Evolutionary conservation across 2,113 vertebrate species (phyloP).

Genomic region (Notiomystis cincta): DNA sequence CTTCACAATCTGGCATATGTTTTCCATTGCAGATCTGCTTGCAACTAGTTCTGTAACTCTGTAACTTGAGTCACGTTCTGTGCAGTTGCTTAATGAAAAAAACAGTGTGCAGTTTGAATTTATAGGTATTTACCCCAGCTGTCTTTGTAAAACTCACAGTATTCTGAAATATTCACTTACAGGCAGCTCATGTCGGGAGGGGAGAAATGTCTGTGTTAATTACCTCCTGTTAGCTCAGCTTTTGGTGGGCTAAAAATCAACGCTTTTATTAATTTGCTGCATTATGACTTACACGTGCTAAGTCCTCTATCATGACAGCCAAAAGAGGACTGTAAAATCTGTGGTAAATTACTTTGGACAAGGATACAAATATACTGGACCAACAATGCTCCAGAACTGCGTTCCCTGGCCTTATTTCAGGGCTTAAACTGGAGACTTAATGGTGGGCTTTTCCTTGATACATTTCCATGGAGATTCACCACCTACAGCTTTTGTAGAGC

Average conservation of each 20-base stretch:
- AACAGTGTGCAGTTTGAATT: background rate
- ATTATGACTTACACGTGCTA: background rate
- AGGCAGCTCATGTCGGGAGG: background rate
- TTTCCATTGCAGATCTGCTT: background rate
- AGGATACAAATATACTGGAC: background rate
- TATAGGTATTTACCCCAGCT: background rate
- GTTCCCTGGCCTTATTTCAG: background rate
- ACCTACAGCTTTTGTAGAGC: background rate
- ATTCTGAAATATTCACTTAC: background rate
- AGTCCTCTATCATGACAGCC: background rate
- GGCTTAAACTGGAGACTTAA: background rate
- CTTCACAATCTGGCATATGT: background rate
- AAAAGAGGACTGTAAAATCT: background rate
- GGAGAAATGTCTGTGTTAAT: background rate
- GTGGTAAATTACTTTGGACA: background rate
- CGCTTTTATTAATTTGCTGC: background rate
- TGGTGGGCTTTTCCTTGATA: background rate
- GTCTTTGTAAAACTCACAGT: background rate
- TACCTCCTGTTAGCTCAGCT: background rate
- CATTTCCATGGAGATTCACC: background rate
- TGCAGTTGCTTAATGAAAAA: background rate
- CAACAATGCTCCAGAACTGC: background rate
- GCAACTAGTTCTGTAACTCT: background rate
- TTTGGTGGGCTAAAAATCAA: background rate
- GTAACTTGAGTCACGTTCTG: background rate